Evolutionary conservation across 2,888 invertebrate species (phyloP), one percentile per base, ranked within the genome.

Genomic region (Pollenia griseotomentosa): DNA sequence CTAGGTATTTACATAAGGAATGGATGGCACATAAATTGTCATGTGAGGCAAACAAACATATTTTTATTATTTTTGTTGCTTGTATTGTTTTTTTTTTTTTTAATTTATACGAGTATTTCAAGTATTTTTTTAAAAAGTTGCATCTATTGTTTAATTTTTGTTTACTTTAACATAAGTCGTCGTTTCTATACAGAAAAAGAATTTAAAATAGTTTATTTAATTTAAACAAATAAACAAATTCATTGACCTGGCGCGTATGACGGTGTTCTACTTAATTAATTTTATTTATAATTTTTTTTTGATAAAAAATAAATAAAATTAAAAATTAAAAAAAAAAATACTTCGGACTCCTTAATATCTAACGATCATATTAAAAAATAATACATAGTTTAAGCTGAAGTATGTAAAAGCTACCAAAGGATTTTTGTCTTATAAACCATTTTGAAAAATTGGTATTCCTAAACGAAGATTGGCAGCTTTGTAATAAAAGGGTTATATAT

Each of bases 221-320:
- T 71, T n/a, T 42, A 77, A 44, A 70, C 57, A 83, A 57, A n/a
- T 46, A 6, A 73, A 6, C 7, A 59, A 79, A 79, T 80, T 84
- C 79, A 80, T 80, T 80, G 79, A 84, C 74, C 79, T 80, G 74
- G 48, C 66, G 73, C 12, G 12, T 51, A 51, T 33, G 33, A 33
- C 6, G 6, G 33, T 6, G 48, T 1, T 44, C 23, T 16, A 40
- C 51, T 51, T 61, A 40, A 51, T 53, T 14, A 10, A 40, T 19
- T 63, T 51, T 63, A 40, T 63, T 55, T 14, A 9, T 14, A 40
- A 40, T 19, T 40, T 59, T 23, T 70, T 70, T 4, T 23, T 46
- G n/a, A 23, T 10, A 57, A n/a, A 40, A n/a, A 57, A 23, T 33
- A 44, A 59, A 46, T 1, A n/a, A 10, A 0, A 10, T 6, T 40